phyloP scores from a whole-genome alignment of 2,797 vertebrate species.

The Hydrophis major region DNA sequence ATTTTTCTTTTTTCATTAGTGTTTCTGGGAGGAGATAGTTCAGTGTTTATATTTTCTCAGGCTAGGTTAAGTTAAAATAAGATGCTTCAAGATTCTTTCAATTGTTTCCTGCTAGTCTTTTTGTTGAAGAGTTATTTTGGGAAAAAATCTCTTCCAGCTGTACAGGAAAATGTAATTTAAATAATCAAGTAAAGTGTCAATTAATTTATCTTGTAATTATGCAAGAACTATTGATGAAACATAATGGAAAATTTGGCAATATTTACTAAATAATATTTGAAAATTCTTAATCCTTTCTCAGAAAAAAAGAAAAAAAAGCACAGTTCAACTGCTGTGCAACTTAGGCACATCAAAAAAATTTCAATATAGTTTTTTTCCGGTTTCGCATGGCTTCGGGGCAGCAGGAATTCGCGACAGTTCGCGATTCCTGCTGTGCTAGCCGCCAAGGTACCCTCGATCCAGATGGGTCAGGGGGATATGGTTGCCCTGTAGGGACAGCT shows the following conservation, averaged over 20 bases:
- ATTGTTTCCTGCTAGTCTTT: background rate
- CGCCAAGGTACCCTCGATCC: too few species aligned
- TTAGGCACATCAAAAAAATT: constrained; percentile 45
- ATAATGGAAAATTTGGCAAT: background rate
- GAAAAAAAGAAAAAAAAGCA: background rate
- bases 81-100: background rate
- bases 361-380: constrained; percentile 27
- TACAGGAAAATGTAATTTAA: background rate
- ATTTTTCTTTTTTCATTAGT: background rate
- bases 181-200: background rate
- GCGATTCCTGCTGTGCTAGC: too few species aligned
- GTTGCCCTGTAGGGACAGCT: too few species aligned
- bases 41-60: background rate
- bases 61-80: background rate
- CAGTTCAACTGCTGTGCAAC: constrained; percentile 37
- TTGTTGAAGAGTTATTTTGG: background rate
- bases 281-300: constrained; percentile 37
- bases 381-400: too few species aligned
- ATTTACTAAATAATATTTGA: constrained; percentile 32
- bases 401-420: too few species aligned
- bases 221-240: background rate
- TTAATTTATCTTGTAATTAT: constrained; percentile 13
- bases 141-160: background rate
- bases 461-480: too few species aligned
- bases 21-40: background rate